Evolutionary conservation across 2,888 invertebrate genomes (phyloP).

Genomic region (Cactoblastis cactorum): DNA sequence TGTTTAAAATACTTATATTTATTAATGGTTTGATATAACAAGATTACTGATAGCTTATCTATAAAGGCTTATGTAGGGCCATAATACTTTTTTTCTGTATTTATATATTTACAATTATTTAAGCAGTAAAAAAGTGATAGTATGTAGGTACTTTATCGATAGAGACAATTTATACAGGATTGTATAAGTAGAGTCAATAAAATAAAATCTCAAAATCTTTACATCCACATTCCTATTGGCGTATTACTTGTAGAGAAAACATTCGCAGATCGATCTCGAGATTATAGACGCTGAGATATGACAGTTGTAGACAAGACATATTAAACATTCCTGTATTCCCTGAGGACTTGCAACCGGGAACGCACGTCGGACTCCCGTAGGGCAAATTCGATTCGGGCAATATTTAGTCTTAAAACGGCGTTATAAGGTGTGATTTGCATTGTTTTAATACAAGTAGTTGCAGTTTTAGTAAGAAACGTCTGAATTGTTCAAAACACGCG

Average conservation of each 20-base stretch:
- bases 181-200: neutral
- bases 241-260: neutral
- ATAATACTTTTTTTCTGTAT: too few species aligned
- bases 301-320: neutral
- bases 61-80: too few species aligned
- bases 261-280: conserved; percentile 5
- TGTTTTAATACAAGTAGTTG: neutral
- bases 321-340: conserved; percentile 11
- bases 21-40: too few species aligned
- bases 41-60: too few species aligned
- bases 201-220: neutral
- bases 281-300: neutral
- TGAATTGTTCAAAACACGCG: conserved; percentile 5
- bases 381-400: neutral
- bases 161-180: neutral
- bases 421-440: neutral
- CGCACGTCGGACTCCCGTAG: neutral
- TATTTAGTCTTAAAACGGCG: neutral
- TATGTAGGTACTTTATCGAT: neutral
- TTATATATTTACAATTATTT: too few species aligned
- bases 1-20: too few species aligned
- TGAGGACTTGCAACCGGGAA: neutral
- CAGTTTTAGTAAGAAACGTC: neutral
- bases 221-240: neutral
- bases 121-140: too few species aligned